phyloP scores from a whole-genome alignment of 2,797 vertebrate genomes.

The Scomberomorus guttatus region DNA sequence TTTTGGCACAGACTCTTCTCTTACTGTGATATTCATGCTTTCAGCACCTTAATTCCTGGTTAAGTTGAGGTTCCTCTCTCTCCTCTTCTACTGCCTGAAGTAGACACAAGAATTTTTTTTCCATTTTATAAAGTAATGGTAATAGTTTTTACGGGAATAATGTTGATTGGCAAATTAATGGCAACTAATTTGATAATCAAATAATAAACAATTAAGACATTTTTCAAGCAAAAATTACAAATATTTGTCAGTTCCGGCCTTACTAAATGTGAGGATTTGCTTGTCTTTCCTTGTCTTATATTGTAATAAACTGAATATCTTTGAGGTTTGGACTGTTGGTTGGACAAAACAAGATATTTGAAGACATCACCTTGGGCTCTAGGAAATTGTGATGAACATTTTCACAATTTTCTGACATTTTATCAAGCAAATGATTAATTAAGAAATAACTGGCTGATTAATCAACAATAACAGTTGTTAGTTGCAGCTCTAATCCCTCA shows the following conservation, averaged over 20 bases:
- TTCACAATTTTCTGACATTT: background rate
- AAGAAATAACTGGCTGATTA: background rate
- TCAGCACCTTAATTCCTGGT: constrained; percentile 65
- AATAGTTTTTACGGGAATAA: background rate
- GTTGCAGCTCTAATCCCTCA: background rate
- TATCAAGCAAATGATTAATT: background rate
- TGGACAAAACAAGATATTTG: background rate
- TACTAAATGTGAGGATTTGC: background rate
- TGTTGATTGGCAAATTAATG: background rate
- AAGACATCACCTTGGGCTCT: background rate
- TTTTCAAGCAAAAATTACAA: background rate
- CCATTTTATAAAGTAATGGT: background rate
- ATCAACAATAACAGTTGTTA: background rate
- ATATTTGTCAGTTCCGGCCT: background rate
- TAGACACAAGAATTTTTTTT: background rate
- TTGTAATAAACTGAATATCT: background rate
- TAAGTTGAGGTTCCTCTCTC: constrained; percentile 35
- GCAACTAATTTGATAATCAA: background rate
- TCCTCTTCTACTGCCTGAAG: constrained; percentile 1
- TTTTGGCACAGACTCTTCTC: constrained; percentile 68
- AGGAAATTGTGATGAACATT: background rate
- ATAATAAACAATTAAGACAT: background rate
- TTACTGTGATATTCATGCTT: constrained; percentile 64
- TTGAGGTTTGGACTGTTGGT: background rate
- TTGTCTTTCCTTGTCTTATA: background rate